Conservation (phyloP, 1,140 invertebrate genomes). For the Druon quercuslanigerum region DNA sequence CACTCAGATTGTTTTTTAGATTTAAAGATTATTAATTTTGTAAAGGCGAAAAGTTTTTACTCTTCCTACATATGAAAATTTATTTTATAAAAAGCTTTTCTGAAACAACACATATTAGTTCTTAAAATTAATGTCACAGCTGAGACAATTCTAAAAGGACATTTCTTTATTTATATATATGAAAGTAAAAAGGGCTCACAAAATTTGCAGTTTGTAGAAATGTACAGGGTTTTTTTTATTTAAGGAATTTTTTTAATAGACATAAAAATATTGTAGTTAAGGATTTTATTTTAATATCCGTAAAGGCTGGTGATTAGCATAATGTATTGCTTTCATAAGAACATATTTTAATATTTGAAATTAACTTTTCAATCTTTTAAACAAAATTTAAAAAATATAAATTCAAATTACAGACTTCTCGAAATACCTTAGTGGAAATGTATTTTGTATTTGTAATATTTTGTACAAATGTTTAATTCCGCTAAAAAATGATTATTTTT, state of each 20-base stretch:
- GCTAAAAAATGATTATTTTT: no score
- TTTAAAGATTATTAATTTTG: neutral
- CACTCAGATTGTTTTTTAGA: neutral
- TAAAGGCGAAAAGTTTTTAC: no score
- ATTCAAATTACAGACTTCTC: no score
- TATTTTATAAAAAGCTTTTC: neutral
- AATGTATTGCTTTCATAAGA: no score
- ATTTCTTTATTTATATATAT: neutral
- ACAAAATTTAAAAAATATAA: no score
- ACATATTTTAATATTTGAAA: no score
- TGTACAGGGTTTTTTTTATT: conserved; percentile 10
- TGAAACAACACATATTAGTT: neutral
- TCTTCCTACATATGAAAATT: neutral
- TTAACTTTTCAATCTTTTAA: no score
- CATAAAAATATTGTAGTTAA: neutral
- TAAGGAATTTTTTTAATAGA: neutral
- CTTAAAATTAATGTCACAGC: conserved; percentile 4
- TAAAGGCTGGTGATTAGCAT: no score
- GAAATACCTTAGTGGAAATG: no score
- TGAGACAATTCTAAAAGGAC: neutral
- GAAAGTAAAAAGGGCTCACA: conserved; percentile 6
- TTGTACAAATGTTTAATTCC: no score
- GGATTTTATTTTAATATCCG: no score
- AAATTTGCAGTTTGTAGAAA: neutral
- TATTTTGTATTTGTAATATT: no score